These are phyloP conservation scores for Steinernema khuongi DNA, from an alignment of 1,140 invertebrate species.

Conservation along the genomic window DNA sequence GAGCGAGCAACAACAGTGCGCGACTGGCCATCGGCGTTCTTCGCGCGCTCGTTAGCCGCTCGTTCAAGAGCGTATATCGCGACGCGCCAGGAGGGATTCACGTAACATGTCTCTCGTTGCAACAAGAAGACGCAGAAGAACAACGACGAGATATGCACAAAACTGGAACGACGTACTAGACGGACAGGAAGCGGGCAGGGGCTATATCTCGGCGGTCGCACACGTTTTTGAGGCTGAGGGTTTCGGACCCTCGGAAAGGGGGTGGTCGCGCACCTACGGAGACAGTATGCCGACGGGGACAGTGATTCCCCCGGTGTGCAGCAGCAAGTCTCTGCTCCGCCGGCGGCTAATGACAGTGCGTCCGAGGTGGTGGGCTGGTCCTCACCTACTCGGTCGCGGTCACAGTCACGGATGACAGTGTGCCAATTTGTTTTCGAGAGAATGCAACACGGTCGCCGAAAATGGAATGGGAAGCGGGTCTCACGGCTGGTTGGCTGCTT, in stretches of 20 bases:
- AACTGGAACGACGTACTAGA: not conserved
- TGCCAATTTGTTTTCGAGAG: not conserved
- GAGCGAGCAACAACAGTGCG: not conserved
- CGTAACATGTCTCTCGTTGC: constrained; percentile 4
- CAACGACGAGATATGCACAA: not conserved
- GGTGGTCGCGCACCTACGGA: too few species aligned
- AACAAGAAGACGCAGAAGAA: not conserved
- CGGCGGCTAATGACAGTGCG: not conserved
- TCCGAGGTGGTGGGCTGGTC: not conserved
- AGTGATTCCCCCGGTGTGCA: too few species aligned
- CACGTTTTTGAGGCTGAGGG: too few species aligned
- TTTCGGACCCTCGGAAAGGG: too few species aligned
- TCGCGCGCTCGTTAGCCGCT: constrained; percentile 7
- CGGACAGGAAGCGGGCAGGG: too few species aligned
- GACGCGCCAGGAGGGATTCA: not conserved
- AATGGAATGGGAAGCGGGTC: not conserved
- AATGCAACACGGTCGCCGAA: not conserved
- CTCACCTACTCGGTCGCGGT: not conserved
- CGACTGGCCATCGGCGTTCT: constrained; percentile 6
- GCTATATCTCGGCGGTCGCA: too few species aligned
- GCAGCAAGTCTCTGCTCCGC: too few species aligned
- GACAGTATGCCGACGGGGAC: too few species aligned
- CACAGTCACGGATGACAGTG: not conserved
- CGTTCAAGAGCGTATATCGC: not conserved
- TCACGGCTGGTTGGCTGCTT: not conserved